Evolutionary conservation across 1,140 invertebrate species (phyloP).

Genomic region (Drosophila quadrilineata): DNA sequence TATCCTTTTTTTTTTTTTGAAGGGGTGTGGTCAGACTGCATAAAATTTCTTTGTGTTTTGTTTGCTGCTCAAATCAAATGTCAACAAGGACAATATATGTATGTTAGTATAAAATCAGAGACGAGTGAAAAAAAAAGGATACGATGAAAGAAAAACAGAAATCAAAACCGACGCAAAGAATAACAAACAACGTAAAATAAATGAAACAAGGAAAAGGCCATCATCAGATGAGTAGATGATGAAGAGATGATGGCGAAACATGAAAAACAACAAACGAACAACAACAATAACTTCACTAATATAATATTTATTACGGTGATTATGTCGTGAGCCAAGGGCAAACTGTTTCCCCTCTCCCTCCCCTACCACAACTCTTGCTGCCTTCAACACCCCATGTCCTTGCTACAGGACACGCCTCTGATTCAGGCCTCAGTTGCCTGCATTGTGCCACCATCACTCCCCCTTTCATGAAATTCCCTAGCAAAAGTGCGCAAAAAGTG

Average conservation of each 20-base stretch:
- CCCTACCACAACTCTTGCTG: not conserved
- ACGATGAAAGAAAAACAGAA: conserved; percentile 10
- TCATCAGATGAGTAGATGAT: not conserved
- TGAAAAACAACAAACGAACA: not conserved
- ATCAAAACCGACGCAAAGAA: conserved; percentile 1
- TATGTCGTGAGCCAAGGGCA: conserved; percentile 51
- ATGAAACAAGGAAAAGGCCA: conserved; percentile 5
- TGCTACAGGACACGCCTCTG: too few relatives aligned
- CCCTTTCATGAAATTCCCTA: too few relatives aligned
- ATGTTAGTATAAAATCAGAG: too few relatives aligned
- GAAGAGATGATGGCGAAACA: not conserved
- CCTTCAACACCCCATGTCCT: not conserved
- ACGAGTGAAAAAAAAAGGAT: conserved; percentile 11
- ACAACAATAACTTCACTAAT: conserved; percentile 49
- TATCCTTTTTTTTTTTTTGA: not conserved
- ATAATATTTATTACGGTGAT: conserved; percentile 63
- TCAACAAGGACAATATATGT: conserved; percentile 20
- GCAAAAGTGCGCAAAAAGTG: conserved; percentile 19
- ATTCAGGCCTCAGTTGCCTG: too few relatives aligned
- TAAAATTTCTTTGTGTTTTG: not conserved
- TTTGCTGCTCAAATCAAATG: conserved; percentile 27
- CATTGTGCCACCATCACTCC: not conserved
- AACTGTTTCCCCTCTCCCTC: conserved; percentile 16
- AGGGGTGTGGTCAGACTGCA: too few relatives aligned
- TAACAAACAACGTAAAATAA: not conserved